Percentiles rank a stretch among this genome's conserved stretches.
phyloP scores from a whole-genome alignment of 2,797 vertebrate genomes.

The Gallirallus australis region DNA sequence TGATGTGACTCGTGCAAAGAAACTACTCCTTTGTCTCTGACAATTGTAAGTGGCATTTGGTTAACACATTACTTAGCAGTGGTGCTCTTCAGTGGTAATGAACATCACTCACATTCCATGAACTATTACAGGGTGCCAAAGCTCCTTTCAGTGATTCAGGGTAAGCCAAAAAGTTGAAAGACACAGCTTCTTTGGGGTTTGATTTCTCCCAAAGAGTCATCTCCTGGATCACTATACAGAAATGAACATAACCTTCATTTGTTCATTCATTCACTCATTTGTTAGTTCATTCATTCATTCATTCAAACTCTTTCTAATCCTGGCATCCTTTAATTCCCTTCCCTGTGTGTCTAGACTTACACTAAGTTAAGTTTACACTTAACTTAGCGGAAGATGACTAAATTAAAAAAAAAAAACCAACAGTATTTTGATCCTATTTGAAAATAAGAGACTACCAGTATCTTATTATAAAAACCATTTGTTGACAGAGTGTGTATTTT shows the following conservation, averaged over 20 bases:
- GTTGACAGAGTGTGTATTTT: not conserved
- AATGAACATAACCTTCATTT: not conserved
- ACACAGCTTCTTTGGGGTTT: not conserved
- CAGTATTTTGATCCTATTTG: not conserved
- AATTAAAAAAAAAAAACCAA: not conserved
- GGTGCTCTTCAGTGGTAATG: not conserved
- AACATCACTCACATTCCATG: not conserved
- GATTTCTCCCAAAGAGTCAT: not conserved
- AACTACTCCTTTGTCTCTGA: not conserved
- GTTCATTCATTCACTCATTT: not conserved
- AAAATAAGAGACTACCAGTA: not conserved
- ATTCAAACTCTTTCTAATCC: not conserved
- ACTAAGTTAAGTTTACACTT: not conserved
- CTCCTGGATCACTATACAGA: not conserved
- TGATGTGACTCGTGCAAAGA: not conserved
- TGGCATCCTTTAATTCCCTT: not conserved
- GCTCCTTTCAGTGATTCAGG: not conserved
- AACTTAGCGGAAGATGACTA: not conserved
- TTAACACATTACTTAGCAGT: not conserved
- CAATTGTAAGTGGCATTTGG: not conserved
- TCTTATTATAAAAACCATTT: not conserved
- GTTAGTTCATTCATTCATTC: not conserved
- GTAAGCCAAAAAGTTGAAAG: not conserved
- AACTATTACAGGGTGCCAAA: not conserved
- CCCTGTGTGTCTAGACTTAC: not conserved